Base-by-base conservation (phyloP, 2,113 vertebrate species). In the Vicugna pacos region DNA sequence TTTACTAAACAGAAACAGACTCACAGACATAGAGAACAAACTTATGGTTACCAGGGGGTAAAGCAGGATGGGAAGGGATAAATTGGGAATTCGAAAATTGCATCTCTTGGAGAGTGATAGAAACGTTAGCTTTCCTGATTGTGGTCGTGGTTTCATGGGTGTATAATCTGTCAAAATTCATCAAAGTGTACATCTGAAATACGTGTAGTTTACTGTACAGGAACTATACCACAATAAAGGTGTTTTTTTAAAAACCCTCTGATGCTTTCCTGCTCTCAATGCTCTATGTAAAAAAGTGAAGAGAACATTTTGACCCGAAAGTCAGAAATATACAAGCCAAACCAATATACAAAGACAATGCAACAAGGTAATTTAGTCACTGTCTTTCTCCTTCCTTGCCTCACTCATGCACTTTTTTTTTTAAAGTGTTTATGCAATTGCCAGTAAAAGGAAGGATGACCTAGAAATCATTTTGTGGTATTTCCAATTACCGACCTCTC, bases 241-340 rank as follows among this genome's bases (percentile, higher is more conserved):
- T 42, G 38, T 42, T 42, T 42, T 42, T 42, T 42, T 42, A 96
- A 75, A 97, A 92, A 64, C 54, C 8, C 42, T 95, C n/a, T 95
- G 10, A 54, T 46, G 26, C 56, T 97, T 77, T 48, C 48, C 69
- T 93, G n/a, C 2, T 42, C 6, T n/a, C 15, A 0, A 16, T 58
- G 3, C 42, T 96, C 79, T 84, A 0, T 0, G 46, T 70, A 79
- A 89, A 13, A 93, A 26, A 22, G 32, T 9, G 19, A 86, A 73
- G 82, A 93, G 46, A 96, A 97, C 81, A 93, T 52, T 75, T 96
- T 95, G 97, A 95, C 48, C 35, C 60, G 70, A 16, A 84, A 95
- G 91, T 54, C 89, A 97, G 64, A 6, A 95, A 8, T 6, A 88
- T 69, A 80, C 79, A 97, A 94, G 9, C 24, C 88, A 67, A 67